Percentiles rank a stretch among this genome's conserved stretches.
Conservation (phyloP, 2,888 invertebrate species). For the Platycheirus albimanus region DNA sequence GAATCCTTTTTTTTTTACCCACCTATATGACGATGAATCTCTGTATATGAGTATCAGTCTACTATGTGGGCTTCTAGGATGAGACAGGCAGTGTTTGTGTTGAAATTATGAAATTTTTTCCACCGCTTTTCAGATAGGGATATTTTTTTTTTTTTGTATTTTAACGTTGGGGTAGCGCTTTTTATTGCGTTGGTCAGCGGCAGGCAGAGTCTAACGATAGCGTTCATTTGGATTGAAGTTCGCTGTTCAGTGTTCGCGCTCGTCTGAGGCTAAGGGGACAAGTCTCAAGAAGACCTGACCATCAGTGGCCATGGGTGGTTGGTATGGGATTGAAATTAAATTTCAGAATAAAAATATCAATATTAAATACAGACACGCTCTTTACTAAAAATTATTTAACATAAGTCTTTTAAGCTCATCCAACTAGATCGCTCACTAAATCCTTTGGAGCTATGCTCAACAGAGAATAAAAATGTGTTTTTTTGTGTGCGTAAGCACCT, state of each 20-base stretch:
- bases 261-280: slow-evolving; percentile 24
- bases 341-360: slow-evolving; percentile 39
- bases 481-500: background rate
- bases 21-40: slow-evolving; percentile 14
- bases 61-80: slow-evolving; percentile 21
- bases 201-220: slow-evolving; percentile 30
- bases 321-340: slow-evolving; percentile 44
- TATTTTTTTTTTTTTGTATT: slow-evolving; percentile 25
- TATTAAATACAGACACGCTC: slow-evolving; percentile 9
- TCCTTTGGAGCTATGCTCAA: background rate
- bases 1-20: slow-evolving; percentile 45
- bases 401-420: slow-evolving; percentile 5
- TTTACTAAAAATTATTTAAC: background rate
- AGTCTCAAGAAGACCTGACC: slow-evolving; percentile 53
- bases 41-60: slow-evolving; percentile 15
- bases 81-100: slow-evolving; percentile 63
- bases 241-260: slow-evolving; percentile 2
- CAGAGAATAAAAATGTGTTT: background rate
- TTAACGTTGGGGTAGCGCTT: slow-evolving; percentile 50
- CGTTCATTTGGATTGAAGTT: slow-evolving; percentile 40
- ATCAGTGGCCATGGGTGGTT: too few relatives aligned
- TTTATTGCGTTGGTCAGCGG: slow-evolving; percentile 39
- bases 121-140: slow-evolving; percentile 23
- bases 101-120: slow-evolving; percentile 67
- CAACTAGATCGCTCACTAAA: background rate